Conservation (phyloP, 2,113 vertebrate species). For the Amazona vittata region DNA sequence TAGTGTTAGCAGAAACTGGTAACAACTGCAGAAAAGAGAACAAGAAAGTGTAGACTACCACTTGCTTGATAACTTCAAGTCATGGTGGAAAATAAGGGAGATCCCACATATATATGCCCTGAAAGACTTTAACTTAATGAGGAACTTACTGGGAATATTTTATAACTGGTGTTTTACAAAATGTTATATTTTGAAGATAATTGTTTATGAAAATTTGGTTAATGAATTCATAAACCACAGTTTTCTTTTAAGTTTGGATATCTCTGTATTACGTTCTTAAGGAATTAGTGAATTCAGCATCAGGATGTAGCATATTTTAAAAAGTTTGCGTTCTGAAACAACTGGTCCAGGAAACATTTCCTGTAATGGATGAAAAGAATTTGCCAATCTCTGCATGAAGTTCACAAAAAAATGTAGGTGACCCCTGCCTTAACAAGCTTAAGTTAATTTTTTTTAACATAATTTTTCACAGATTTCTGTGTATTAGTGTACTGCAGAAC, state of each 20-base stretch:
- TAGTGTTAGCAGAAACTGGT: not conserved
- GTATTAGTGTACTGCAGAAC: not conserved
- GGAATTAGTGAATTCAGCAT: not conserved
- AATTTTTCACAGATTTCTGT: not conserved
- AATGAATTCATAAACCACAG: not conserved
- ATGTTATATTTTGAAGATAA: not conserved
- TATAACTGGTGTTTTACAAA: not conserved
- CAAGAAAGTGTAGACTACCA: not conserved
- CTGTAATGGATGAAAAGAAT: not conserved
- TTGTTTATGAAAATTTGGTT: not conserved
- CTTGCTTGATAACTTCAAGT: not conserved
- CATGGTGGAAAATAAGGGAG: not conserved
- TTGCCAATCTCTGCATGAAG: not conserved
- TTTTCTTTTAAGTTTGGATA: not conserved
- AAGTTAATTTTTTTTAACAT: not conserved
- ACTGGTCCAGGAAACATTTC: not conserved
- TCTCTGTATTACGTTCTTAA: too few relatives aligned
- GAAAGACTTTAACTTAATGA: not conserved
- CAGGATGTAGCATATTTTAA: accelerated
- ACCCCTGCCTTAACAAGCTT: not conserved
- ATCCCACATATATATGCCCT: not conserved
- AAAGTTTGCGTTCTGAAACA: not conserved
- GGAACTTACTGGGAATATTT: not conserved
- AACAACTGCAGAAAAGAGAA: not conserved
- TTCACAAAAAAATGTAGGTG: not conserved